Percentiles rank a stretch among this genome's conserved stretches.
Evolutionary conservation across 1,140 invertebrate species (phyloP).

Genomic region (Polyergus mexicanus): DNA sequence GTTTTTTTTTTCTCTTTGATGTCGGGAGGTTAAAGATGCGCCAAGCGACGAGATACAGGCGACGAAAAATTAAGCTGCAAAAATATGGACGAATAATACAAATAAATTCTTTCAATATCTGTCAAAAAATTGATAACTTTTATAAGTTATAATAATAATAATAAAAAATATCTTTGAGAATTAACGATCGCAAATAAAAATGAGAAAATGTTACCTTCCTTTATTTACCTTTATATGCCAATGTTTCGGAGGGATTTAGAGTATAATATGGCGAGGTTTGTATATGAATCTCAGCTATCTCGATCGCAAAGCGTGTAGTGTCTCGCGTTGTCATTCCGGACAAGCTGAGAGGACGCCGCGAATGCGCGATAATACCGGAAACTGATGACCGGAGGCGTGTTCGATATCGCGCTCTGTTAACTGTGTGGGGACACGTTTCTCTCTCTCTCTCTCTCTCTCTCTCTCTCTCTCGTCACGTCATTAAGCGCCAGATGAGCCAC

Average conservation of each 20-base stretch:
- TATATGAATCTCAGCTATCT: neutral
- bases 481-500: constrained; percentile 55
- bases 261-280: neutral
- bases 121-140: neutral
- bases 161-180: neutral
- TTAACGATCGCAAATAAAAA: neutral
- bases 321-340: constrained; percentile 63
- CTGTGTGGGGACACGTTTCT: constrained; percentile 67
- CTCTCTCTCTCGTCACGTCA: constrained; percentile 63
- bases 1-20: neutral
- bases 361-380: constrained; percentile 44
- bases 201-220: neutral
- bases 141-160: too few relatives aligned
- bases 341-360: constrained; percentile 47
- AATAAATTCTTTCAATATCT: neutral
- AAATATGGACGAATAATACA: neutral
- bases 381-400: neutral
- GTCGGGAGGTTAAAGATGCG: constrained; percentile 7
- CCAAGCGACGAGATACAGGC: neutral
- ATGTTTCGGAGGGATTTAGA: neutral
- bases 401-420: constrained; percentile 68
- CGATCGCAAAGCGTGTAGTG: constrained; percentile 55
- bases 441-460: too few relatives aligned
- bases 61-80: neutral
- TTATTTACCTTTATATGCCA: too few relatives aligned